Evolutionary conservation across 1,140 invertebrate genomes (phyloP).

Genomic region (Platyscapa corneri): DNA sequence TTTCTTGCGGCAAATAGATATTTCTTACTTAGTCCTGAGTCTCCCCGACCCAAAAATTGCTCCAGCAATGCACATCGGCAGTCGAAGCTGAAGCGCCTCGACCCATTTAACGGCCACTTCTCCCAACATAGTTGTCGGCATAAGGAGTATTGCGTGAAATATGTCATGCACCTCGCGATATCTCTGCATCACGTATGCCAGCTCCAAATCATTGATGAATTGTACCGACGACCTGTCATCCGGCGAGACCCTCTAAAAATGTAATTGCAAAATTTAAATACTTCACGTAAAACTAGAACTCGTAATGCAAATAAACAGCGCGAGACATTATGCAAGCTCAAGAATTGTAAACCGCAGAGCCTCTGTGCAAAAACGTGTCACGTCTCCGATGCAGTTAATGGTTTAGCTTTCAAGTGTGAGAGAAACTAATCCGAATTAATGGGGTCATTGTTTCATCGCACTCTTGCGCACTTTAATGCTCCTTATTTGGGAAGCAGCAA

Average conservation of each 20-base stretch:
- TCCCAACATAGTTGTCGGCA: constrained; percentile 97
- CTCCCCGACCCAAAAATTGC: constrained; percentile 90
- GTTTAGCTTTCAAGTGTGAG: no score
- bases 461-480: no score
- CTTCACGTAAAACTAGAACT: no score
- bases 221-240: constrained; percentile 91
- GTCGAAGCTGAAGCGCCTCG: constrained; percentile 91
- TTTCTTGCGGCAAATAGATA: no score
- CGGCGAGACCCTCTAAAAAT: constrained; percentile 87
- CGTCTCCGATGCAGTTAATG: no score
- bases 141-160: constrained; percentile 90
- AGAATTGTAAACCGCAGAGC: no score
- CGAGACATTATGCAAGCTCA: no score
- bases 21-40: constrained; percentile 84
- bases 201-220: constrained; percentile 92
- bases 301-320: no score
- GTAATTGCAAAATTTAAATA: neutral
- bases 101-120: constrained; percentile 98
- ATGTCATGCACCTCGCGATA: constrained; percentile 98
- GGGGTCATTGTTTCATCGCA: no score
- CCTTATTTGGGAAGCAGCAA: no score
- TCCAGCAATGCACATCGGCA: constrained; percentile 93
- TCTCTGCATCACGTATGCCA: constrained; percentile 97
- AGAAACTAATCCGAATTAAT: no score
- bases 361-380: no score